Evolutionary conservation across 2,888 invertebrate genomes (phyloP).

Genomic region (Spodoptera littoralis): DNA sequence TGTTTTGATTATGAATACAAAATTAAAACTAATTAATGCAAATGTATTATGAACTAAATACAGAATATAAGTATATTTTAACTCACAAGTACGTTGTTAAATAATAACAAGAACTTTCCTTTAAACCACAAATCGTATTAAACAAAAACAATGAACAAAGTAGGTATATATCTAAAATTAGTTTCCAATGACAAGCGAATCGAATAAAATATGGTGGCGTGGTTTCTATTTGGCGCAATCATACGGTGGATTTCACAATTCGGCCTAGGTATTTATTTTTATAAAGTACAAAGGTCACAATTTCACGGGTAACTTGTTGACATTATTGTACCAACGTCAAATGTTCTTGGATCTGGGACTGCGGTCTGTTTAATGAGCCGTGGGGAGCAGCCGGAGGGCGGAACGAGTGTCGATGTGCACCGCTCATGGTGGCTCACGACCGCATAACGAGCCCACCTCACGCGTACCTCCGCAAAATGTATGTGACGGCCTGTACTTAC

Average conservation of each 20-base stretch:
- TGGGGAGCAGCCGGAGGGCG: slow-evolving; percentile 42
- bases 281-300: slow-evolving; percentile 49
- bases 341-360: slow-evolving; percentile 51
- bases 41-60: slow-evolving; percentile 2
- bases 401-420: slow-evolving; percentile 53
- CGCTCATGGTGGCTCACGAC: slow-evolving; percentile 42
- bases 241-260: slow-evolving; percentile 48
- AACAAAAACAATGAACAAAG: slow-evolving; percentile 6
- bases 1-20: slow-evolving; percentile 3
- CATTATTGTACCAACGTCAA: slow-evolving; percentile 52
- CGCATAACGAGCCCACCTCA: slow-evolving; percentile 49
- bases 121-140: slow-evolving; percentile 10
- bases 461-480: slow-evolving; percentile 32
- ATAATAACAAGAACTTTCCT: slow-evolving; percentile 1
- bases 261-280: slow-evolving; percentile 46
- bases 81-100: neutral
- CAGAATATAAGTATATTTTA: slow-evolving; percentile 2
- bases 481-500: slow-evolving; percentile 39
- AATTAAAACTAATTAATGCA: slow-evolving; percentile 8
- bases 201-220: slow-evolving; percentile 36
- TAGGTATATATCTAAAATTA: slow-evolving; percentile 19
- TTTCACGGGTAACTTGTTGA: slow-evolving; percentile 52
- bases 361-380: slow-evolving; percentile 64
- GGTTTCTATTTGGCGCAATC: slow-evolving; percentile 44
- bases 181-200: slow-evolving; percentile 25